A percentile compares a stretch with the other conserved stretches of the same genome.
Conservation (phyloP, 2,113 vertebrate species). For the Rhombomys opimus region DNA sequence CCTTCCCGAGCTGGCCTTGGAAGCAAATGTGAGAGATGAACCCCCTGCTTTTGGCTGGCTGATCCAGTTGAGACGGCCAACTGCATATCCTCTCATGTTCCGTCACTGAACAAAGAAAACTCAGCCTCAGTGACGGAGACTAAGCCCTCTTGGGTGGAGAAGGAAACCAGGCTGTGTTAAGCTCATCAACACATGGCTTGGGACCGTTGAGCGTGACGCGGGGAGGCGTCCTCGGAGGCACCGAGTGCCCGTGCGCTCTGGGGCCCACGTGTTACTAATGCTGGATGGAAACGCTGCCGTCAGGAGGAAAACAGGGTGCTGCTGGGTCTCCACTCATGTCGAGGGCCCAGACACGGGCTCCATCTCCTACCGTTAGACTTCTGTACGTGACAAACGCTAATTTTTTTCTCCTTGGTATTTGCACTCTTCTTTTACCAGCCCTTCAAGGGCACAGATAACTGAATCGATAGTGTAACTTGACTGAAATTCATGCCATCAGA, state of each 20-base stretch:
- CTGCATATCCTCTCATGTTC: neutral
- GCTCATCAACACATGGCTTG: neutral
- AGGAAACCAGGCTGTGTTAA: neutral
- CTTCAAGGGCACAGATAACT: conserved; percentile 78
- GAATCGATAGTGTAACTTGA: conserved; percentile 73
- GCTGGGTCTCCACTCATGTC: neutral
- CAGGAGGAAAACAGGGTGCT: neutral
- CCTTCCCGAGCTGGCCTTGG: neutral
- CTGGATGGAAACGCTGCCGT: neutral
- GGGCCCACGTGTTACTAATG: too few species aligned
- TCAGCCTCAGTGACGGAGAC: neutral
- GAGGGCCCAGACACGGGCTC: neutral
- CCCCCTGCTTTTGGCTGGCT: neutral
- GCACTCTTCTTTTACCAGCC: conserved; percentile 79
- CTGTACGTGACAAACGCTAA: neutral
- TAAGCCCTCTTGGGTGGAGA: neutral
- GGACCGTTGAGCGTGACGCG: neutral
- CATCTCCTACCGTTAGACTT: neutral
- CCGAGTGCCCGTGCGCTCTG: too few species aligned
- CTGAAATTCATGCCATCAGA: conserved; percentile 92
- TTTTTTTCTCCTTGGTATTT: conserved; percentile 76
- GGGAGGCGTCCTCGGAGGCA: neutral
- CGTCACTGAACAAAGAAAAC: neutral
- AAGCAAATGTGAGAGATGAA: neutral
- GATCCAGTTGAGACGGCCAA: neutral